Base-by-base conservation (phyloP, 2,888 invertebrate species). In the Athripsodes cinereus region DNA sequence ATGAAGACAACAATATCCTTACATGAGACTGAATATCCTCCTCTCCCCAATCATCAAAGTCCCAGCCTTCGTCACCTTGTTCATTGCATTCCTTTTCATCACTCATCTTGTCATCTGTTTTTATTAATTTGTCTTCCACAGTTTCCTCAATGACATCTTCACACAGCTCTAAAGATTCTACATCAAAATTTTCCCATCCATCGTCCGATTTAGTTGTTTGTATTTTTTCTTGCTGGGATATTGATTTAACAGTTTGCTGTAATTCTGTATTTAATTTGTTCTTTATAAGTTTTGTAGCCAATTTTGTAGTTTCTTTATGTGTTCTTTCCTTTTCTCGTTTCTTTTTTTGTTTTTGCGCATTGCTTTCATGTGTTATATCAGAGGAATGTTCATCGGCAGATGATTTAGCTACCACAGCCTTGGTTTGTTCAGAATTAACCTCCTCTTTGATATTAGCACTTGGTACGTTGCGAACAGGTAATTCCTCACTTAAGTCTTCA, bases 141-240 rank as follows among this genome's bases (percentile, higher is more conserved):
- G 11, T 18, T 6, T 48, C 21, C 3, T 48, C 3, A 13, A 20
- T 16, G 48, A 11, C 63, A 3, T 57, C 61, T 22, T 22, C 19
- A 46, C 50, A 21, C 20, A 26, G 16, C 26, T 57, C 51, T 20
- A 31, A 8, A 16, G 72, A 72, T 40, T 77, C 77, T 50, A 76
- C 68, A 22, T 78, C 77, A 69, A 80, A 78, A 65, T 79, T 75
- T 63, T 77, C 78, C 80, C 81, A 79, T 1, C 78, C 78, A 55
- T 76, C 73, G 11, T 71, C 66, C 52, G 65, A 48, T 2, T 62
- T 57, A 5, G 51, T 20, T 54, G n/a, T 19, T 10, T 48, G 13
- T 19, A 10, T 31, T 20, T 31, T 34, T 31, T 10, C 44, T 2
- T 16, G 6, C 13, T 44, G 44, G 5, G 44, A 13, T 13, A 5